Base-by-base conservation (phyloP, 30 jellyfish, hydroid and myxozoan species). In the Aurelia sp. region DNA sequence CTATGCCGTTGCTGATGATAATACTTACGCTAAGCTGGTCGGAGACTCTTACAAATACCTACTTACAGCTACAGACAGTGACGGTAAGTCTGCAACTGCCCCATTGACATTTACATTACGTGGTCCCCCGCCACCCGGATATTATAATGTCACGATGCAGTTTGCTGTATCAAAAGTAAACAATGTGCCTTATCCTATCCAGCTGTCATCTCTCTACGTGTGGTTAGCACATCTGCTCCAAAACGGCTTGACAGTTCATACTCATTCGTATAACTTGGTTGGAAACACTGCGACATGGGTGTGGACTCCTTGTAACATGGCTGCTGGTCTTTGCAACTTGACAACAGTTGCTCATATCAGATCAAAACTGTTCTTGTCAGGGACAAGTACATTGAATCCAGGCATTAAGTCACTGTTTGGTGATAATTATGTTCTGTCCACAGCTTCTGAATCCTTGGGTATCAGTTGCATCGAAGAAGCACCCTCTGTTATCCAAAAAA, bases 261-360 rank as follows among this genome's bases (percentile, higher is more conserved):
- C 85, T 0, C 86, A 96, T 23, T 66, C 84, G 13, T 93, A 88
- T 60, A 60, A 76, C 13, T 78, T 88, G 10, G 18, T 48, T 7
- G 48, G 78, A 3, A 55, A 59, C 12, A 48, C 53, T 11, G 95
- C 95, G 3, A 71, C 48, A 31, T 74, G 76, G 19, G 87, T 89
- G 20, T 84, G 95, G 96, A 93, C 91, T 20, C 98, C 92, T 4
- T 89, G 97, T 74, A 75, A 60, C 69, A 30, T 83, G 73, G 82
- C 73, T 13, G 57, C 3, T 17, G 50, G 53, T 11, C 17, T 48
- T 9, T 93, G 98, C 88, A 85, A 89, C 60, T 53, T 57, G 8
- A 59, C 71, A 40, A n/a, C 81, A 13, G 71, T 88, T 48, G 69
- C 71, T 22, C 17, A 31, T 20, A 53, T 93, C 51, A 71, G 91